Evolutionary conservation across 2,888 invertebrate genomes (phyloP).

Genomic region (Eupithecia centaureata): DNA sequence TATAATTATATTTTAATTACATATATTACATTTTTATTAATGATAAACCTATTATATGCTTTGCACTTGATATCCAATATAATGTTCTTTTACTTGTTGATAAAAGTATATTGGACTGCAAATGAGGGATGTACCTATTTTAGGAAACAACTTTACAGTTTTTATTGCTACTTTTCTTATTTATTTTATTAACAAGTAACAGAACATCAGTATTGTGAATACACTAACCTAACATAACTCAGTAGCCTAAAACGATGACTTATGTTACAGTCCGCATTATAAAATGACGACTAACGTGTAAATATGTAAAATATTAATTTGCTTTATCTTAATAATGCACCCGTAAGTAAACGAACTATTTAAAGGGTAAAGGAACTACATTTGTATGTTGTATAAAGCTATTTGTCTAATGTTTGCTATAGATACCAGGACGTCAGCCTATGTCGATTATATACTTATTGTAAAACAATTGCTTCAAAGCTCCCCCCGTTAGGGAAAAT

Average conservation of each 20-base stretch:
- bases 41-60: conserved; percentile 46
- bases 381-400: conserved; percentile 42
- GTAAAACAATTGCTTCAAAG: conserved; percentile 38
- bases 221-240: conserved; percentile 40
- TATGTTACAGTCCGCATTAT: conserved; percentile 43
- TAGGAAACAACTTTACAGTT: background rate
- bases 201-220: conserved; percentile 34
- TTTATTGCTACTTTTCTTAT: conserved; percentile 22
- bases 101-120: conserved; percentile 18
- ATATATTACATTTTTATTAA: conserved; percentile 50
- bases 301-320: conserved; percentile 48
- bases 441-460: conserved; percentile 37
- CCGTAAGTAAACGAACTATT: conserved; percentile 42
- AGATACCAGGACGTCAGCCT: conserved; percentile 42
- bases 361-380: conserved; percentile 43
- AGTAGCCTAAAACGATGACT: conserved; percentile 42
- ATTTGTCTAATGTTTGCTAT: conserved; percentile 36
- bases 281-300: conserved; percentile 46
- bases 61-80: conserved; percentile 45
- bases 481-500: conserved; percentile 35
- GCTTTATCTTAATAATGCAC: conserved; percentile 42
- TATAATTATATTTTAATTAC: conserved; percentile 49
- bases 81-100: conserved; percentile 33
- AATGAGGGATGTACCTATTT: background rate
- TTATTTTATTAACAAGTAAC: conserved; percentile 29